These are phyloP conservation scores for Willisornis vidua DNA, from an alignment of 2,113 vertebrate genomes.

Conservation along the genomic window DNA sequence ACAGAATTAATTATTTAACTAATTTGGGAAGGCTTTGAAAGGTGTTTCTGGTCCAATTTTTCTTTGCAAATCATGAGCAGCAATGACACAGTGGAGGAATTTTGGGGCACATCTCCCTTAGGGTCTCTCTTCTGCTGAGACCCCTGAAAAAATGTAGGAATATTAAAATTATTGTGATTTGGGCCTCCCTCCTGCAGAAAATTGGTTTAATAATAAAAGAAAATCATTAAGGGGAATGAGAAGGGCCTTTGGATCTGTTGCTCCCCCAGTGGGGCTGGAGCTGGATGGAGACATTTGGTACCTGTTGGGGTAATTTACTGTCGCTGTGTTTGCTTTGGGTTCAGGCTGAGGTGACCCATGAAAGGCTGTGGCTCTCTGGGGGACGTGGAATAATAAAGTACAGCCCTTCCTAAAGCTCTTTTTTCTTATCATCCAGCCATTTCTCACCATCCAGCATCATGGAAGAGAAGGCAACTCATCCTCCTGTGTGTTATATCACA, in stretches of 20 bases:
- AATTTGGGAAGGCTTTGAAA: neutral
- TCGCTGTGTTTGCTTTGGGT: constrained; percentile 63
- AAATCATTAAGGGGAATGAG: neutral
- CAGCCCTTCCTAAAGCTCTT: constrained; percentile 24
- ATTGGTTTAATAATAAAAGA: neutral
- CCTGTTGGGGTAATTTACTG: constrained; percentile 63
- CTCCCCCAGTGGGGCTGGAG: neutral
- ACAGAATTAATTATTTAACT: neutral
- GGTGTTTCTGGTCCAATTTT: neutral
- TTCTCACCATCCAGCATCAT: neutral
- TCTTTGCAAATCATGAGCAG: neutral
- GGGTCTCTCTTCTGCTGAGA: neutral
- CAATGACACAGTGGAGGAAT: accelerated
- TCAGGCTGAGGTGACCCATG: constrained; percentile 61
- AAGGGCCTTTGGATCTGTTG: neutral
- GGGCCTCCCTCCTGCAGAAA: neutral
- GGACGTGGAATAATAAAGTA: constrained; percentile 47
- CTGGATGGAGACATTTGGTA: constrained; percentile 50
- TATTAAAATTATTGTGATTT: neutral
- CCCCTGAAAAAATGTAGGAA: neutral
- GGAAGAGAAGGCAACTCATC: neutral
- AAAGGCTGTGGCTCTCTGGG: constrained; percentile 52
- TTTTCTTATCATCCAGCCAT: neutral
- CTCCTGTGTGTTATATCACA: accelerated
- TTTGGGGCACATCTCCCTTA: neutral